Conservation (phyloP, 2,113 vertebrate species). For the Chlorodrepanis virens region DNA sequence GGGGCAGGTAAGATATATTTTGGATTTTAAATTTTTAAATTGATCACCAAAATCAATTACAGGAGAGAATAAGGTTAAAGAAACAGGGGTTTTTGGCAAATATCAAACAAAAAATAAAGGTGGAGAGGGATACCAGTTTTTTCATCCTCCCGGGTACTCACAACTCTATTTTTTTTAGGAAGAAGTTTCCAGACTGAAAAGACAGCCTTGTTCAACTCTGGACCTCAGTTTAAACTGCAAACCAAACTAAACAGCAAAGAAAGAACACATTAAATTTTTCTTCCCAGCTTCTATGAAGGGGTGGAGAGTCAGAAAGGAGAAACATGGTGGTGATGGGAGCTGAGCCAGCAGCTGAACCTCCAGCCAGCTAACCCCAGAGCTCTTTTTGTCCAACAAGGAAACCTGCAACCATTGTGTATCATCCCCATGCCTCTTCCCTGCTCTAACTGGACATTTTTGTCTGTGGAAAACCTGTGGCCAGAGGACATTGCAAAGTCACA, state of each 20-base stretch:
- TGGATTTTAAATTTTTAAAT: not conserved
- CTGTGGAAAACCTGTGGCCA: not conserved
- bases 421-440: not conserved
- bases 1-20: not conserved
- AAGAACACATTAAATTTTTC: not conserved
- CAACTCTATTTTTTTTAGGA: not conserved
- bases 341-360: not conserved
- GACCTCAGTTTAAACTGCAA: not conserved
- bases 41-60: not conserved
- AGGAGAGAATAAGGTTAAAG: not conserved
- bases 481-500: not conserved
- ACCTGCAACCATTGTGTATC: accelerated
- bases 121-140: accelerated
- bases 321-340: not conserved
- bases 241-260: not conserved
- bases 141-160: not conserved
- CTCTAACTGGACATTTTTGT: not conserved
- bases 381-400: not conserved
- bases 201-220: not conserved
- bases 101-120: not conserved
- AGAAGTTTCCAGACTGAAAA: not conserved
- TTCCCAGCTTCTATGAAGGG: not conserved
- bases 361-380: not conserved
- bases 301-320: not conserved
- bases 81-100: not conserved